These are phyloP conservation scores for Heliconius congener DNA, from an alignment of 1,140 invertebrate species.

Conservation along the genomic window DNA sequence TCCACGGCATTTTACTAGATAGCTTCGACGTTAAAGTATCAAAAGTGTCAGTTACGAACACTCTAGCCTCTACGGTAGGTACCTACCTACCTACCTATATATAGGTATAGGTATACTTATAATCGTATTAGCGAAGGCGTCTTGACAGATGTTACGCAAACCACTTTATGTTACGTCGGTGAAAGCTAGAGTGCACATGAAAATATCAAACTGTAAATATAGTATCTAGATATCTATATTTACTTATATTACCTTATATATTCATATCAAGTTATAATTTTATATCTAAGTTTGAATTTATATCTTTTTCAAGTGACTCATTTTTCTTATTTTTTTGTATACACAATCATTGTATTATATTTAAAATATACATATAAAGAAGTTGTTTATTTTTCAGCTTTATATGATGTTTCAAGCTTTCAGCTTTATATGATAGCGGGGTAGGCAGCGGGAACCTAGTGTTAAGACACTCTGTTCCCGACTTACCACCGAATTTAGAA, in stretches of 20 bases:
- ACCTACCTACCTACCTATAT: conserved; percentile 6
- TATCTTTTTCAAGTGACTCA: no score
- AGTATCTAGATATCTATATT: background rate
- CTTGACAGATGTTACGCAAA: conserved; percentile 48
- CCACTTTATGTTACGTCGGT: conserved; percentile 37
- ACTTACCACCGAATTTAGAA: no score
- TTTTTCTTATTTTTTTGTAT: no score
- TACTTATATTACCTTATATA: background rate
- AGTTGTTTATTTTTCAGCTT: no score
- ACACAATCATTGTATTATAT: no score
- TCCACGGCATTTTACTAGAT: conserved; percentile 43
- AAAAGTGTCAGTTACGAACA: conserved; percentile 38
- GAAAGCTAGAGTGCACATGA: conserved; percentile 49
- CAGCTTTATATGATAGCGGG: no score
- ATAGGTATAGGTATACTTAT: conserved; percentile 51
- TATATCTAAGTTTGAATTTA: no score
- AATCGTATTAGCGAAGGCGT: conserved; percentile 59
- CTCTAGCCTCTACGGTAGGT: background rate
- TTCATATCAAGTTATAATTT: no score
- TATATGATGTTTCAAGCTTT: no score
- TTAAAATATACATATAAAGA: no score
- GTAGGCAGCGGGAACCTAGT: no score
- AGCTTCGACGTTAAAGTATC: conserved; percentile 46
- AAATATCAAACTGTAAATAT: background rate
- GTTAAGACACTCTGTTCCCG: no score